Base-by-base conservation (phyloP, 2,113 vertebrate genomes). In the Cynopterus brachyotis region DNA sequence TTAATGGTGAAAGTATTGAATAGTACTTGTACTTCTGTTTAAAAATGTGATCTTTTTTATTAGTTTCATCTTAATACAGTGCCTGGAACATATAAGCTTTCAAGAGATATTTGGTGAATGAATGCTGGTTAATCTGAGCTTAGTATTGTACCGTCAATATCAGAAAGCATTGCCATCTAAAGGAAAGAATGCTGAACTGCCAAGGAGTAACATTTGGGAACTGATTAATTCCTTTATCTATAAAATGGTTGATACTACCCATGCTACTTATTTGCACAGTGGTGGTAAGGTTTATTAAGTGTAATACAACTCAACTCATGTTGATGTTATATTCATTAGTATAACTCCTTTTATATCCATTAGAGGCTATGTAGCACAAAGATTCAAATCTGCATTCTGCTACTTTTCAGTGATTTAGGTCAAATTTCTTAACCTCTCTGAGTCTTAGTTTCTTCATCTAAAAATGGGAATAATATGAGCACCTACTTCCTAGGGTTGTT, bases 171-270 rank as follows among this genome's bases (percentile, higher is more conserved):
- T 70, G 57, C 22, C 26, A 37, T 40, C 55, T 83, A 66, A 13
- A 93, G 47, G 42, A 73, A 85, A 94, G 37, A 85, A 90, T 62
- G 22, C 42, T 78, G 83, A 94, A 76, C 19, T 87, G n/a, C 55
- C 28, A 30, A 26, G 45, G 20, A 73, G 37, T n/a, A 80, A 72
- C 32, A 90, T 30, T 67, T 85, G 66, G 11, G 13, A 86, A 28
- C 22, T 67, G 11, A 66, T 86, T 47, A 59, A 80, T 85, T 91
- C 40, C 28, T 42, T 70, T 30, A 19, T 67, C 32, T 72, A 37
- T 55, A 69, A 86, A 70, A 79, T 19, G 37, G 40, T 35, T 69
- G 11, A 60, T 69, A 50, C 8, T 90, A 30, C 94, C 16, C 47
- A 35, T 4, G 22, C 32, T 90, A 66, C 45, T 66, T 91, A 32